Evolutionary conservation across 1,140 invertebrate species (phyloP), one percentile per base, ranked within the genome.

Genomic region (Bombus terrestris): DNA sequence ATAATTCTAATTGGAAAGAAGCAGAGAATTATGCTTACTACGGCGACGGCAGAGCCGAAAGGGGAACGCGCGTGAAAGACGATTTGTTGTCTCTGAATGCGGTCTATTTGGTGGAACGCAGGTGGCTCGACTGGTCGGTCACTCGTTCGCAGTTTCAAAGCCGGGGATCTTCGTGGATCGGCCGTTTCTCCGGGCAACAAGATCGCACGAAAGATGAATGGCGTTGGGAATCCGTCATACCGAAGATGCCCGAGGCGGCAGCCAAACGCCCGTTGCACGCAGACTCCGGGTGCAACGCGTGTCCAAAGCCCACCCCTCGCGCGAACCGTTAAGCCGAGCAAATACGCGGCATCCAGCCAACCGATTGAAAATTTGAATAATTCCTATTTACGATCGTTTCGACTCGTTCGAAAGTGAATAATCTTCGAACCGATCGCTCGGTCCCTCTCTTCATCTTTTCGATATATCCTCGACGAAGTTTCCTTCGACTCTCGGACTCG

Each of bases 151-250:
- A 68, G 64, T 78, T 81, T 89, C 78, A 80, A 83, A 86, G 79
- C 83, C 59, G 75, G 22, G 35, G 76, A 83, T 71, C 41, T 86
- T 81, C 66, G 87, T 89, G 87, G 78, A 86, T 77, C 77, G 57
- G 10, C 18, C 41, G 81, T 83, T 90, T 85, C 86, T 87, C 62
- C 89, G 79, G 81, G 86, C 88, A 88, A 90, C 79, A 80, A 90
- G 79, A 90, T 90, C 88, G 88, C 86, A 90, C 81, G 88, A 88
- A 81, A 90, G 89, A 90, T 90, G 89, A 90, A 90, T 90, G 89
- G 88, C 86, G 89, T 88, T 86, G 83, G 88, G 83, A 90, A 89
- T 88, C 83, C 89, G 86, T 90, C 89, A 85, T 90, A 88, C 82
- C 69, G 88, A 90, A 89, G 89, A 82, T 74, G 86, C 89, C 68